Evolutionary conservation across 2,888 invertebrate genomes (phyloP), one percentile per base, ranked within the genome.

Genomic region (Cryptosula pallasiana): DNA sequence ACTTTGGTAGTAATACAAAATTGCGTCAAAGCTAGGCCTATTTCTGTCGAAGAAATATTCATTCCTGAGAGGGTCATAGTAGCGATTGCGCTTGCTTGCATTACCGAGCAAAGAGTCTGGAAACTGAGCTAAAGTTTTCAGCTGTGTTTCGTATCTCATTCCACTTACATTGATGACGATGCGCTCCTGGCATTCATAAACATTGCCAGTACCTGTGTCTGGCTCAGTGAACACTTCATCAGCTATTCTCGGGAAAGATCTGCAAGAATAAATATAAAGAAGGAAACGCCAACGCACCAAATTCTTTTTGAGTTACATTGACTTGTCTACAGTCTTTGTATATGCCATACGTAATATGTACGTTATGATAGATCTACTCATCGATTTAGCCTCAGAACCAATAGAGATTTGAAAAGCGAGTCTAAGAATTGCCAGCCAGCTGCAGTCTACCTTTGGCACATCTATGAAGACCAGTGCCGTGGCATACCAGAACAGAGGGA

Each of bases 21-120:
- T 96, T 87, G 95, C 95, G 90, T 96, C 96, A 89, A 96, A 96
- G 85, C 94, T 94, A 85, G 94, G 94, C 95, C 88, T 98, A 97
- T 88, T 98, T 84, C 95, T 90, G 89, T 96, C 95, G 89, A 96
- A 96, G 89, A 96, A 96, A 89, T 95, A 96, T 88, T 96, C 95
- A 90, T 95, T 95, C 88, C 95, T 82, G 82, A 95, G 88, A 79
- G 95, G 93, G 89, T 96, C 95, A 89, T 94, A 96, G 89, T 95
- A 98, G 86, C 95, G 91, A 87, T 96, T 94, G 86, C 97, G 90
- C 76, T 83, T 83, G 58, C 79, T 76, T 29, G 84, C 81, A 94
- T 95, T 86, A 32, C 97, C 98, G 85, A 98, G 90, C 85, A 98
- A 89, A 83, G 97, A 97, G 88, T 97, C 95, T 85, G 97, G 97